Percentiles rank a stretch among this genome's conserved stretches.
Evolutionary conservation across 2,888 invertebrate species (phyloP).

Genomic region (Erebia aethiops): DNA sequence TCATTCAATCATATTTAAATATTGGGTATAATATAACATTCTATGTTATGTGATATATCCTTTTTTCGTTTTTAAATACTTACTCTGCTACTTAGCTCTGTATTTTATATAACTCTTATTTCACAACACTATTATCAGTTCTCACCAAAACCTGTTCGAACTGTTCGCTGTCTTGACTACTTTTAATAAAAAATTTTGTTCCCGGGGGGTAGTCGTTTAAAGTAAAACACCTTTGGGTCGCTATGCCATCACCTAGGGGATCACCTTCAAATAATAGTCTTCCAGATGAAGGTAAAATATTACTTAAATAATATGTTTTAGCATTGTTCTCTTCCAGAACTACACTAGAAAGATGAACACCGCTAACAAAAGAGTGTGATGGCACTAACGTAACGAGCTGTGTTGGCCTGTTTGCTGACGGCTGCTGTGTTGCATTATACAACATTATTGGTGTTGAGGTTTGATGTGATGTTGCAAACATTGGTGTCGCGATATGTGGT

Average conservation of each 20-base stretch:
- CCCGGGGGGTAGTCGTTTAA: neutral
- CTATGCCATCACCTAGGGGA: neutral
- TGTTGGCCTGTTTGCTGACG: neutral
- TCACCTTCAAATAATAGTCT: neutral
- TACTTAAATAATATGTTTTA: conserved; percentile 1
- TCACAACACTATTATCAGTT: neutral
- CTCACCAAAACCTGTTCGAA: neutral
- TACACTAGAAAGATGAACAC: neutral
- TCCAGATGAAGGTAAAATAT: neutral
- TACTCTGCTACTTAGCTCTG: too few species aligned
- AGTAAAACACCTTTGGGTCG: neutral
- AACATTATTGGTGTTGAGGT: neutral
- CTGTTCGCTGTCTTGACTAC: neutral
- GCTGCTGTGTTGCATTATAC: neutral
- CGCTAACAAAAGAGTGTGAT: neutral
- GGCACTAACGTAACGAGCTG: neutral
- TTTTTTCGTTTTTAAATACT: too few species aligned
- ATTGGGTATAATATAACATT: too few species aligned
- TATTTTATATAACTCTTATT: too few species aligned
- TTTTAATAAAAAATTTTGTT: neutral
- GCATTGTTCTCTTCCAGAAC: neutral
- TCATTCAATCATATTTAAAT: too few species aligned
- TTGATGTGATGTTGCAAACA: neutral
- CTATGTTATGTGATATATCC: too few species aligned
- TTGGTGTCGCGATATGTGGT: neutral